Evolutionary conservation across 2,113 vertebrate genomes (phyloP).

Genomic region (Callipepla californica): DNA sequence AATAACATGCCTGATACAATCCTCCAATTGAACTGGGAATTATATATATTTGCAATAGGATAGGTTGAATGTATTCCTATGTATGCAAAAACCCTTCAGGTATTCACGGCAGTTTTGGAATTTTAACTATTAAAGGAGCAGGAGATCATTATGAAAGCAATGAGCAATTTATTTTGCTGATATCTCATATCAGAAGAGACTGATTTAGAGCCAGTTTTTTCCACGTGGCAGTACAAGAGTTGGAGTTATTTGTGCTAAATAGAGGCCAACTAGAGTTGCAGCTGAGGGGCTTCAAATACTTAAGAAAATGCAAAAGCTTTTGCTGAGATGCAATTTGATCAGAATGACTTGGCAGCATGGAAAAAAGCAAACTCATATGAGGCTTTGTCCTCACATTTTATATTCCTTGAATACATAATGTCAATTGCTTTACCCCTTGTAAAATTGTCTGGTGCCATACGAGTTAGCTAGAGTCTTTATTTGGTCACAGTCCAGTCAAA

Average conservation of each 20-base stretch:
- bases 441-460: not conserved
- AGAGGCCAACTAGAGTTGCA: not conserved
- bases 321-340: not conserved
- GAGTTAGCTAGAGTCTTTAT: not conserved
- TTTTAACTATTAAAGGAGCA: not conserved
- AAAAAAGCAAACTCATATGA: not conserved
- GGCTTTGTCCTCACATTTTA: not conserved
- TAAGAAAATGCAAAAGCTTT: not conserved
- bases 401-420: conserved; percentile 28
- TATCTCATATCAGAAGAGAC: conserved; percentile 5
- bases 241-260: conserved; percentile 26
- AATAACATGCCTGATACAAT: not conserved
- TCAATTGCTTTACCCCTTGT: conserved; percentile 35
- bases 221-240: not conserved
- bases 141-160: not conserved
- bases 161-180: not conserved
- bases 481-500: conserved; percentile 11
- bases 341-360: not conserved
- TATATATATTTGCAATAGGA: not conserved
- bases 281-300: not conserved
- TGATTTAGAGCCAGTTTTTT: conserved; percentile 14
- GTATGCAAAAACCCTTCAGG: not conserved
- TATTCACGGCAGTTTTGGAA: not conserved
- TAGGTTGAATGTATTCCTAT: not conserved
- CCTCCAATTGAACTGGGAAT: not conserved